phyloP scores from a whole-genome alignment of 2,113 vertebrate species.

The Onychostoma macrolepis region DNA sequence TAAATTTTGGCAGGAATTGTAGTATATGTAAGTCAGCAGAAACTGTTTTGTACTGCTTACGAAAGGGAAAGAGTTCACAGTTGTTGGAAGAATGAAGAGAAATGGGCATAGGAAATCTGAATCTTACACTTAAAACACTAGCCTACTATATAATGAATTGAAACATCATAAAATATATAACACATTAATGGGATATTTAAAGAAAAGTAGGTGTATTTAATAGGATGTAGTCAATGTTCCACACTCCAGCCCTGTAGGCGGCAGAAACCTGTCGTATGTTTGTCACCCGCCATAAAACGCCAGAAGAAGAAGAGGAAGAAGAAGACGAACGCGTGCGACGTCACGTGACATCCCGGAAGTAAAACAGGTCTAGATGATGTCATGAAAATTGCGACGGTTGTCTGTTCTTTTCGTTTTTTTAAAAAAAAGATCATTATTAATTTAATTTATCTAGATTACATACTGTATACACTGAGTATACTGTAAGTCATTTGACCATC shows the following conservation, averaged over 20 bases:
- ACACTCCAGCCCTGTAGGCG: not conserved
- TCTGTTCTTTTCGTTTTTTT: not conserved
- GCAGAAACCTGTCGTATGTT: not conserved
- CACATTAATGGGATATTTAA: not conserved
- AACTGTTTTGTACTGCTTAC: not conserved
- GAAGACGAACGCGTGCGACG: not conserved
- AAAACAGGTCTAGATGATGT: not conserved
- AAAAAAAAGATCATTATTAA: not conserved
- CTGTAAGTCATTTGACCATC: not conserved
- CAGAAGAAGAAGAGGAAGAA: not conserved
- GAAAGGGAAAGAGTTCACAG: too few relatives aligned
- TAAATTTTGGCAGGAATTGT: not conserved
- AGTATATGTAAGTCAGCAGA: not conserved
- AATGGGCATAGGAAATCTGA: not conserved
- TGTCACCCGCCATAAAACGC: not conserved
- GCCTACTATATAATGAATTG: not conserved
- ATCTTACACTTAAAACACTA: not conserved
- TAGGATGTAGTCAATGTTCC: not conserved
- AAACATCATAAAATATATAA: not conserved
- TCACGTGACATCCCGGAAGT: slow-evolving; percentile 7
- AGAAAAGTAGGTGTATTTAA: not conserved
- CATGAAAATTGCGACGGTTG: not conserved
- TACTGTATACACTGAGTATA: not conserved
- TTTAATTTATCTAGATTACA: not conserved
- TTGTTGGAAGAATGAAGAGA: not conserved